phyloP scores from a whole-genome alignment of 1,140 invertebrate genomes.

The Drosophila punjabiensis region DNA sequence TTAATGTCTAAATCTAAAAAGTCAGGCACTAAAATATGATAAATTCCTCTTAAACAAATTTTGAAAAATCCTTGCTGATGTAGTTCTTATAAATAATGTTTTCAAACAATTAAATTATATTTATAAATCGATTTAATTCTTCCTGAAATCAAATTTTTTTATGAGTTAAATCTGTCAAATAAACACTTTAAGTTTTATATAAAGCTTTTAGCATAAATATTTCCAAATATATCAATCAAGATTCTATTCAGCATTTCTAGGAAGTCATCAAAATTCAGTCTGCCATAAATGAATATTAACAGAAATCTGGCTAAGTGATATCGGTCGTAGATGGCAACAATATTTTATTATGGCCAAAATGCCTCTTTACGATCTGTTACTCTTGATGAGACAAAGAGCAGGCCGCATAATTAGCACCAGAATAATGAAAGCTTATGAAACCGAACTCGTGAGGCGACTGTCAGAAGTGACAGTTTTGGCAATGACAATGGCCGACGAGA shows the following conservation, averaged over 20 bases:
- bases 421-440: constrained; percentile 74
- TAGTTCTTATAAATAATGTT: not conserved
- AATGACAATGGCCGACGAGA: constrained; percentile 42
- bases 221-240: not conserved
- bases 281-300: constrained; percentile 10
- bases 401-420: constrained; percentile 72
- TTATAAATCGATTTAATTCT: not conserved
- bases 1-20: too few relatives aligned
- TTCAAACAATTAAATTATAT: not conserved
- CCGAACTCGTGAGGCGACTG: constrained; percentile 57
- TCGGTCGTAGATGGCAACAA: constrained; percentile 7
- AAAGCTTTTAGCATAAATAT: constrained; percentile 11
- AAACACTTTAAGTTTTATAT: constrained; percentile 3
- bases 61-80: too few relatives aligned
- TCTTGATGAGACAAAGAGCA: constrained; percentile 42
- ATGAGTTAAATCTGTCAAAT: constrained; percentile 5
- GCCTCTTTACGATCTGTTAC: constrained; percentile 40
- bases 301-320: constrained; percentile 24
- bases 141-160: not conserved
- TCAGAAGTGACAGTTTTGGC: constrained; percentile 66
- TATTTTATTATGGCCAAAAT: constrained; percentile 52
- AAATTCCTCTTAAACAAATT: too few relatives aligned
- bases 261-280: constrained; percentile 8
- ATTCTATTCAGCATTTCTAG: constrained; percentile 13
- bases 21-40: too few relatives aligned